Conservation (phyloP, 2,888 invertebrate species). For the Lasioglossum malachurum region DNA sequence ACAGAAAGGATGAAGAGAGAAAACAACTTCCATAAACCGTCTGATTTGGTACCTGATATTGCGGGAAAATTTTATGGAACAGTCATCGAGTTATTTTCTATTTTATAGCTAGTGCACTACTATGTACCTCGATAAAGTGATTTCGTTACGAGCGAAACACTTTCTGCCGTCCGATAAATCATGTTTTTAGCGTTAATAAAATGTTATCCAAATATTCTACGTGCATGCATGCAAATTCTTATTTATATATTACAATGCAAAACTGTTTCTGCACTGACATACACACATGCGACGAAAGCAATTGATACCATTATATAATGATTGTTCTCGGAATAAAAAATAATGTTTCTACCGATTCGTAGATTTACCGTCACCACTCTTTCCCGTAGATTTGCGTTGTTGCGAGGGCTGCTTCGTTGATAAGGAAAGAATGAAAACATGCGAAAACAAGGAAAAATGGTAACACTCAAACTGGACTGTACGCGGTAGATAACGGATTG, state of each 20-base stretch:
- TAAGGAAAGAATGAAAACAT: neutral
- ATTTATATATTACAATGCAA: constrained; percentile 22
- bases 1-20: neutral
- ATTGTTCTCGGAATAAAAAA: constrained; percentile 52
- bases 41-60: constrained; percentile 44
- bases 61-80: constrained; percentile 1
- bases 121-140: constrained; percentile 20
- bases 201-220: constrained; percentile 11
- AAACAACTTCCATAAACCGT: constrained; percentile 1
- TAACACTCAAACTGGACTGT: neutral
- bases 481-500: neutral
- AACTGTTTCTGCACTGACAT: constrained; percentile 13
- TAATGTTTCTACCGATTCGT: constrained; percentile 38
- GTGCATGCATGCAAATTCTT: constrained; percentile 29
- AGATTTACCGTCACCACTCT: constrained; percentile 10
- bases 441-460: neutral
- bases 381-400: neutral
- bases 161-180: constrained; percentile 46
- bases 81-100: constrained; percentile 5
- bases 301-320: constrained; percentile 30
- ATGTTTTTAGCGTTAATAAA: constrained; percentile 32
- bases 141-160: constrained; percentile 18
- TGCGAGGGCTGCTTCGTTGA: neutral
- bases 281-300: neutral
- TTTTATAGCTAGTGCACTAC: neutral